Percentiles rank a stretch among this genome's conserved stretches.
Evolutionary conservation across 2,113 vertebrate genomes (phyloP).

Genomic region (Alces alces): DNA sequence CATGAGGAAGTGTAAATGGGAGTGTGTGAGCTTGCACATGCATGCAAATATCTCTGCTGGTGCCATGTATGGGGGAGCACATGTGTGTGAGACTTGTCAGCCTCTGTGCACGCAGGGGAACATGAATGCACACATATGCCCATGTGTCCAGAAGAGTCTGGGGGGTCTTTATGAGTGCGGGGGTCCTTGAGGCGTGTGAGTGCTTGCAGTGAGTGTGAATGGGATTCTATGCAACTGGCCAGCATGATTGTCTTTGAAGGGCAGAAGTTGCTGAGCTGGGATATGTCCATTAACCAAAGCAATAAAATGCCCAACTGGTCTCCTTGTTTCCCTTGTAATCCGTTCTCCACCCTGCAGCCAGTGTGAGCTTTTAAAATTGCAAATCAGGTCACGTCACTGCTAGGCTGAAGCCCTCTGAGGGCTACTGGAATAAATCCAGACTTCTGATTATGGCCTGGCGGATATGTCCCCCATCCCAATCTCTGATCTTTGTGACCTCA

Average conservation of each 20-base stretch:
- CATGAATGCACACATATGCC: neutral
- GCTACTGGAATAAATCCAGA: slow-evolving; percentile 1
- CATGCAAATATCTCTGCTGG: neutral
- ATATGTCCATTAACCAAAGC: neutral
- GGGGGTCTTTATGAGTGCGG: neutral
- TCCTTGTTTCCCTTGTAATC: neutral
- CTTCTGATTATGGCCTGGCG: neutral
- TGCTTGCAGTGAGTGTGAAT: neutral
- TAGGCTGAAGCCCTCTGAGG: neutral
- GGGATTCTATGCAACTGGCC: neutral
- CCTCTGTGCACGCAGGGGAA: neutral
- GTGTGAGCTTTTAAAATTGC: slow-evolving; percentile 28
- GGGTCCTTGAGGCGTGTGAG: neutral
- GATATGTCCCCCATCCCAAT: neutral
- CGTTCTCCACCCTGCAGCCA: neutral
- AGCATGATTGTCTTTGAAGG: neutral
- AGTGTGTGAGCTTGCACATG: neutral
- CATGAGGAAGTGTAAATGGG: neutral
- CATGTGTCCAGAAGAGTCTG: neutral
- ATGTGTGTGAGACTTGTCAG: neutral
- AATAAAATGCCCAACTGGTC: neutral
- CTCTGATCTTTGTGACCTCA: neutral
- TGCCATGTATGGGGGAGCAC: neutral
- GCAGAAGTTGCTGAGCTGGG: neutral
- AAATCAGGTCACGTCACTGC: neutral